Evolutionary conservation across 2,888 invertebrate species (phyloP).

Genomic region (Nasonovia ribisnigri): DNA sequence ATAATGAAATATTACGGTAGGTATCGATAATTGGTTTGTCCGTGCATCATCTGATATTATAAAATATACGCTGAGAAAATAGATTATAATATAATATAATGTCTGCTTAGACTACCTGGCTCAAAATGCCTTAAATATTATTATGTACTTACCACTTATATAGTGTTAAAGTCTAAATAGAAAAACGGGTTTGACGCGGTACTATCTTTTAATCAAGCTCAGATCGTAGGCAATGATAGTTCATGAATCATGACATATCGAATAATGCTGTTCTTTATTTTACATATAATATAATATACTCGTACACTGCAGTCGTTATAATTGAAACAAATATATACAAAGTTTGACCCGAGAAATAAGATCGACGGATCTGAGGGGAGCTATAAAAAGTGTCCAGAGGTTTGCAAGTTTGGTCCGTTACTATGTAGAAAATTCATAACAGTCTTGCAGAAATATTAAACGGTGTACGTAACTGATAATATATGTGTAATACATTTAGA

Average conservation of each 20-base stretch:
- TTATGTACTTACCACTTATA: not conserved
- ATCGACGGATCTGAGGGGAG: no score
- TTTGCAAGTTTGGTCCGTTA: not conserved
- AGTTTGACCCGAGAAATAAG: no score
- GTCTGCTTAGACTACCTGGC: not conserved
- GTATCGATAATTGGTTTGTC: not conserved
- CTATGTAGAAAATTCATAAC: not conserved
- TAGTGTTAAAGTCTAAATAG: not conserved
- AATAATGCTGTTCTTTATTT: not conserved
- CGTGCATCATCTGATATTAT: not conserved
- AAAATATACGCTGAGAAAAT: no score
- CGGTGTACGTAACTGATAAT: no score
- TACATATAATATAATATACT: not conserved
- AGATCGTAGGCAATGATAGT: not conserved
- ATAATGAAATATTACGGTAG: not conserved
- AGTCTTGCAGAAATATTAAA: not conserved
- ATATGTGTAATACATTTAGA: not conserved
- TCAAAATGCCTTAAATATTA: not conserved
- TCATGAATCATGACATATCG: not conserved
- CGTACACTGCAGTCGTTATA: not conserved
- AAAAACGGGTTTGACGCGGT: not conserved
- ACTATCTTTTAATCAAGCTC: not conserved
- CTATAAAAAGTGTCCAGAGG: no score
- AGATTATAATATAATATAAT: no score
- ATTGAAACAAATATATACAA: not conserved